A percentile compares a stretch with the other conserved stretches of the same genome.
Conservation (phyloP, 2,888 invertebrate genomes). For the Ecliptopera silaceata region DNA sequence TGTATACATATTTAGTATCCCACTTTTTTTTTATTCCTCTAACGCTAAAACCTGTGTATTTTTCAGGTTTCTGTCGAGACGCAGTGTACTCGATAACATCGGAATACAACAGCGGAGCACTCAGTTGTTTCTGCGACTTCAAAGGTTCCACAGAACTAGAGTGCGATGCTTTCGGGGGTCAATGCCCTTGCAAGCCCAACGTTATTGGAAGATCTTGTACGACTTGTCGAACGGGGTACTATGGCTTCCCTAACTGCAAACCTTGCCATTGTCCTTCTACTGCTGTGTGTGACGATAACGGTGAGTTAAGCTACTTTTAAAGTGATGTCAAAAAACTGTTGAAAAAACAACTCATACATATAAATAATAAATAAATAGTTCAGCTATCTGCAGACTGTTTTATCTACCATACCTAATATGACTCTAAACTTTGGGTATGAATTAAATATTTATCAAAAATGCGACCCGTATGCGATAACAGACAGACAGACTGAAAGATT, state of each 20-base stretch:
- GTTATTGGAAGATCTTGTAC: constrained; percentile 96
- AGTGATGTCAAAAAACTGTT: too few species aligned
- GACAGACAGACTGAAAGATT: too few species aligned
- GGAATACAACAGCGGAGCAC: constrained; percentile 96
- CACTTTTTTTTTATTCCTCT: too few species aligned
- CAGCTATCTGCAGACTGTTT: too few species aligned
- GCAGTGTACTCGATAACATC: constrained; percentile 97
- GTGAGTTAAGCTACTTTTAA: constrained; percentile 52
- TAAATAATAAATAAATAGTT: too few species aligned
- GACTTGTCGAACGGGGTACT: constrained; percentile 95
- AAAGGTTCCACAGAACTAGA: constrained; percentile 92
- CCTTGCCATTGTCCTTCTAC: constrained; percentile 93
- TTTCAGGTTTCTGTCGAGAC: constrained; percentile 91
- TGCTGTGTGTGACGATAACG: constrained; percentile 89
- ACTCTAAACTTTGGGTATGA: too few species aligned
- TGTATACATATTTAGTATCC: too few species aligned
- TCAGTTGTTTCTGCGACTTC: constrained; percentile 94
- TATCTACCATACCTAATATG: too few species aligned
- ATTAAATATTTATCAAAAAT: too few species aligned
- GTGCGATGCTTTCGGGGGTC: constrained; percentile 97
- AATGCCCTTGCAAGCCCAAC: constrained; percentile 95
- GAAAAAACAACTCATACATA: too few species aligned
- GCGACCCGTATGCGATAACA: too few species aligned
- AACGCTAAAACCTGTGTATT: neutral
- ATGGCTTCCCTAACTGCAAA: constrained; percentile 97